A percentile compares a stretch with the other conserved stretches of the same genome.
phyloP scores from a whole-genome alignment of 92 coral and sea anemone species.

The Zoanthus sociatus region DNA sequence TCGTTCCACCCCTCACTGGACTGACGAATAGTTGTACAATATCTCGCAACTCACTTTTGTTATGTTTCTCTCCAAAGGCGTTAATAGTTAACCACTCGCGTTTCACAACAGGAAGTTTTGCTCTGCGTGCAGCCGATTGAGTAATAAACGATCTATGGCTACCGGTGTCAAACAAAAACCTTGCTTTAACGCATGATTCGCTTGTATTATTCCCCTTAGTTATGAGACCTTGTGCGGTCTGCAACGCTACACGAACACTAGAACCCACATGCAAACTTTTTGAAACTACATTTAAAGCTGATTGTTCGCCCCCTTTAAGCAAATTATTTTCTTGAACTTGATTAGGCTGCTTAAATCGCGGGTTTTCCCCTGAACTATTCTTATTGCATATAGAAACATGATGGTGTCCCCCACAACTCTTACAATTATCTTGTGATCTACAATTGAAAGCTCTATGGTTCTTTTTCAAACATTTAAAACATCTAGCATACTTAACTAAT shows the following conservation, averaged over 20 bases:
- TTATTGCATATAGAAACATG: neutral
- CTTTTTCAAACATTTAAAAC: constrained; percentile 29
- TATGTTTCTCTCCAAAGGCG: constrained; percentile 46
- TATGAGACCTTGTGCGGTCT: neutral
- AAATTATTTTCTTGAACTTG: neutral
- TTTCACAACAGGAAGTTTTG: constrained; percentile 53
- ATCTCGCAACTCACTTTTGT: constrained; percentile 45
- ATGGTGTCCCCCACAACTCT: constrained; percentile 18
- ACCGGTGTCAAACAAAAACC: neutral
- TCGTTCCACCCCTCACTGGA: constrained; percentile 42
- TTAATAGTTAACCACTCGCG: constrained; percentile 55
- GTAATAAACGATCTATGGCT: constrained; percentile 17
- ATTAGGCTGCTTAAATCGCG: constrained; percentile 8
- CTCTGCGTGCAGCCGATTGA: constrained; percentile 31
- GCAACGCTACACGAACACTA: too few relatives aligned
- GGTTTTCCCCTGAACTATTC: neutral
- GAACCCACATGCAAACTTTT: too few relatives aligned
- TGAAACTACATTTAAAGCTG: constrained; percentile 10
- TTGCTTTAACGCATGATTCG: constrained; percentile 2
- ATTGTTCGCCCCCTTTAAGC: neutral
- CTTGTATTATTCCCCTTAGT: neutral
- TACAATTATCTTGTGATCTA: constrained; percentile 30
- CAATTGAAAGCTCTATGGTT: neutral
- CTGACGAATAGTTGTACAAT: constrained; percentile 46
- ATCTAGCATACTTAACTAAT: constrained; percentile 18